A percentile compares a stretch with the other conserved stretches of the same genome.
phyloP scores from a whole-genome alignment of 2,888 invertebrate species.

The Plagiodera versicolora region DNA sequence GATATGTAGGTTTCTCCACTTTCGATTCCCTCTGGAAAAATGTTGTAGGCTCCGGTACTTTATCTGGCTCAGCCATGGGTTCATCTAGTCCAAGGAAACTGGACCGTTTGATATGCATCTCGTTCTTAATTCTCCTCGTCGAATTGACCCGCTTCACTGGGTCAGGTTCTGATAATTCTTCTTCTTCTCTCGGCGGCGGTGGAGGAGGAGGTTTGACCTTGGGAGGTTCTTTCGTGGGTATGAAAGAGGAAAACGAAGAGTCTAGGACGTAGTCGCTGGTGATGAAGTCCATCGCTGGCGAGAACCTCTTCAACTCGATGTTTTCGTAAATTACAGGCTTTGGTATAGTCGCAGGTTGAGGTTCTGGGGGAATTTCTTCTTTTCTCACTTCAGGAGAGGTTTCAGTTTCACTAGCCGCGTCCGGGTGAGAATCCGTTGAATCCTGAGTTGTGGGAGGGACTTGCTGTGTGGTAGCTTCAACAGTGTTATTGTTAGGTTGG shows the following conservation, averaged over 20 bases:
- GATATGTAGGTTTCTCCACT: constrained; percentile 75
- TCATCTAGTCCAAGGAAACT: constrained; percentile 86
- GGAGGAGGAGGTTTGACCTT: constrained; percentile 69
- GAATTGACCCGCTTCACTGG: constrained; percentile 74
- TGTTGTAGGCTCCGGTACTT: constrained; percentile 78
- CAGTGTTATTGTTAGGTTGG: constrained; percentile 14
- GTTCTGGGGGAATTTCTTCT: constrained; percentile 19
- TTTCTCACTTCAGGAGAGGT: constrained; percentile 10
- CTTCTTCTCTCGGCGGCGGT: constrained; percentile 67
- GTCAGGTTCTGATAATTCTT: constrained; percentile 35
- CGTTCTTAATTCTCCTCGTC: constrained; percentile 83
- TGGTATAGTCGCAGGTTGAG: constrained; percentile 27
- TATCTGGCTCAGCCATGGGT: constrained; percentile 64
- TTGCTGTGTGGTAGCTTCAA: constrained; percentile 3
- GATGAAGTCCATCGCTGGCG: constrained; percentile 45
- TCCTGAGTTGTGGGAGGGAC: constrained; percentile 49
- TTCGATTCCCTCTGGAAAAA: constrained; percentile 80
- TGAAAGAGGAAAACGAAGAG: constrained; percentile 60
- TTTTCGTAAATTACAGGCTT: constrained; percentile 58
- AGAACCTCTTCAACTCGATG: constrained; percentile 52
- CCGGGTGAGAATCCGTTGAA: constrained; percentile 43
- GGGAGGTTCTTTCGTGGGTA: constrained; percentile 66
- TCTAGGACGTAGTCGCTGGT: constrained; percentile 55
- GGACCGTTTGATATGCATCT: constrained; percentile 79
- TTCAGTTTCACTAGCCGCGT: constrained; percentile 13